These are phyloP conservation scores for Ecdyonurus torrentis DNA, from an alignment of 2,888 invertebrate species.

Conservation along the genomic window DNA sequence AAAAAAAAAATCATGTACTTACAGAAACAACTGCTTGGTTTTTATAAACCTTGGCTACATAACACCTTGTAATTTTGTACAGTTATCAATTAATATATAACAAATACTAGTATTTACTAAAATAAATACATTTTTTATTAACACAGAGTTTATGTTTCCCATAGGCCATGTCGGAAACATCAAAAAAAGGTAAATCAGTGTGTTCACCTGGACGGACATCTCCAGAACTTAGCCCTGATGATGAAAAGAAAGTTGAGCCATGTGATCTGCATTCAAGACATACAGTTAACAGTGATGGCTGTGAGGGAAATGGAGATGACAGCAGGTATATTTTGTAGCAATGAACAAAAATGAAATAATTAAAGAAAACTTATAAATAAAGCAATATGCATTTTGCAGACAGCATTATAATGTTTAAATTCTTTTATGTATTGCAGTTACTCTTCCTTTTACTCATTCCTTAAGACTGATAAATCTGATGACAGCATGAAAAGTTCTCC, in stretches of 20 bases:
- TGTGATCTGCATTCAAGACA: neutral
- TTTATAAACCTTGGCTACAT: no score
- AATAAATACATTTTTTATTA: no score
- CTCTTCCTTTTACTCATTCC: slow-evolving; percentile 24
- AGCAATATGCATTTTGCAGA: no score
- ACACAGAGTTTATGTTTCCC: no score
- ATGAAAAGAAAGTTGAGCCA: slow-evolving; percentile 2
- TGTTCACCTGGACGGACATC: slow-evolving; percentile 27
- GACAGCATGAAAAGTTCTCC: slow-evolving; percentile 19
- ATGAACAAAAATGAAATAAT: no score
- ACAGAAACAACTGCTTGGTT: no score
- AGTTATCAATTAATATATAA: neutral
- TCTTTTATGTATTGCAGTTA: slow-evolving; percentile 18
- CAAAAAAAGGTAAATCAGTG: slow-evolving; percentile 32
- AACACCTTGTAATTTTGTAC: neutral
- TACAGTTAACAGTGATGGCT: slow-evolving; percentile 19
- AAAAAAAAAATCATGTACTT: no score
- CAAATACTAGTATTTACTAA: no score
- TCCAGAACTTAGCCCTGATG: slow-evolving; percentile 12
- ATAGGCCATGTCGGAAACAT: slow-evolving; percentile 38
- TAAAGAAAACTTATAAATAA: no score
- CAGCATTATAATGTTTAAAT: neutral
- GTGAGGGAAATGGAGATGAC: slow-evolving; percentile 28
- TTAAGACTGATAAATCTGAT: slow-evolving; percentile 19
- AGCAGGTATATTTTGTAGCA: slow-evolving; percentile 38